Evolutionary conservation across 2,113 vertebrate genomes (phyloP).

Genomic region (Paradoxurus hermaphroditus): DNA sequence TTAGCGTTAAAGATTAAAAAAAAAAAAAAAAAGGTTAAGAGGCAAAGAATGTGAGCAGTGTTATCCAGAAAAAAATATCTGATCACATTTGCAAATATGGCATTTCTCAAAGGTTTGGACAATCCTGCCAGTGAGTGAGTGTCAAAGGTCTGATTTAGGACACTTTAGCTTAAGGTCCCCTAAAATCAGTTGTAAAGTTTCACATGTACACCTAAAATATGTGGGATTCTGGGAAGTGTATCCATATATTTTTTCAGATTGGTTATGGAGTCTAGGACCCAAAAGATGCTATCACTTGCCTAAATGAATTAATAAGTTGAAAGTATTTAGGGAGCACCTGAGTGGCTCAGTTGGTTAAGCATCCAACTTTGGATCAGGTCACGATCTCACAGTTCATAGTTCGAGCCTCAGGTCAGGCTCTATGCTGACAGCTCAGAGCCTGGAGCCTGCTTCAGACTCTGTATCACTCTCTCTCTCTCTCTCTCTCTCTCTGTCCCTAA

Average conservation of each 20-base stretch:
- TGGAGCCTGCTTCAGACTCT: no score
- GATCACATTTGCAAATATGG: not conserved
- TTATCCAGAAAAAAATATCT: not conserved
- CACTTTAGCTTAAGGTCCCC: not conserved
- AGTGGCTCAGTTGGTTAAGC: no score
- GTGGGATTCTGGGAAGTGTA: not conserved
- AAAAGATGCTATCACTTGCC: not conserved
- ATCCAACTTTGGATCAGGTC: no score
- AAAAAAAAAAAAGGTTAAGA: not conserved
- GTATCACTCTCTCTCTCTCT: no score
- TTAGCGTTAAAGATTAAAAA: not conserved
- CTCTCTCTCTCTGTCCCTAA: no score
- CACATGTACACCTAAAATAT: not conserved
- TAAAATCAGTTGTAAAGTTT: not conserved
- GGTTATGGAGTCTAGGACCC: not conserved
- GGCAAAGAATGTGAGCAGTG: not conserved
- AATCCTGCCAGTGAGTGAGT: not conserved
- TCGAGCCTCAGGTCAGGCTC: no score
- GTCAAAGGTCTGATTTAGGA: not conserved
- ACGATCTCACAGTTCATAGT: no score
- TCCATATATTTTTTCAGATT: not conserved
- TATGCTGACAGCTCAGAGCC: no score
- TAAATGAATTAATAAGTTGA: not conserved
- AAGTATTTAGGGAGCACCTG: no score
- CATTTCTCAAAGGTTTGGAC: not conserved